Evolutionary conservation across 1,140 invertebrate genomes (phyloP).

Genomic region (Orchestia grillus): DNA sequence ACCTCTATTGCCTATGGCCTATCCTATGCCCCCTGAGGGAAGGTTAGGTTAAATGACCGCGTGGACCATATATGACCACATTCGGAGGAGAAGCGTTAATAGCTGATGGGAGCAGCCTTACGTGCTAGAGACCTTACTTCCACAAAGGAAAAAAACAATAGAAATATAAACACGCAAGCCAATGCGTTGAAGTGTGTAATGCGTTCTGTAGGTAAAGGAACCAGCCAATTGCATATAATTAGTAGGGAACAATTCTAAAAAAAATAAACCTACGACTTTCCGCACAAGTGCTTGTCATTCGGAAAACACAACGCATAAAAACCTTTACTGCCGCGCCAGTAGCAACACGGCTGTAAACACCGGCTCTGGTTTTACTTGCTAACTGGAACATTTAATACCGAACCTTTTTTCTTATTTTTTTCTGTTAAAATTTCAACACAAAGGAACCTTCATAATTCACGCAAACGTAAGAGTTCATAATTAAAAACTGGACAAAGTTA

Average conservation of each 20-base stretch:
- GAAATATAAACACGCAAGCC: neutral
- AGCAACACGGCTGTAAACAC: neutral
- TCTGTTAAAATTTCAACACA: neutral
- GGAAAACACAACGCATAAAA: no score
- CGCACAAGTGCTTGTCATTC: no score
- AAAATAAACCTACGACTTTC: no score
- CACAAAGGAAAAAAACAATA: neutral
- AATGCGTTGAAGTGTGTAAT: neutral
- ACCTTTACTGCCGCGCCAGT: neutral
- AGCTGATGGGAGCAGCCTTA: neutral
- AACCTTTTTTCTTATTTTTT: neutral
- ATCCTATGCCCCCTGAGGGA: no score
- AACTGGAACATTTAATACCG: neutral
- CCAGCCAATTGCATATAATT: no score
- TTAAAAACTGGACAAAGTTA: neutral
- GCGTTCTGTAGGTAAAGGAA: no score
- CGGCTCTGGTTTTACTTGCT: neutral
- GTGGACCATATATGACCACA: no score
- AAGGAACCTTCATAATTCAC: neutral
- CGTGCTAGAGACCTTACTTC: neutral
- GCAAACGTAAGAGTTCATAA: neutral
- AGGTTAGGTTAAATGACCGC: no score
- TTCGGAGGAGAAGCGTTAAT: neutral
- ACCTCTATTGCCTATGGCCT: no score
- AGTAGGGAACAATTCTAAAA: no score